phyloP scores from a whole-genome alignment of 2,797 vertebrate genomes.

The Hafferia zeledoni region DNA sequence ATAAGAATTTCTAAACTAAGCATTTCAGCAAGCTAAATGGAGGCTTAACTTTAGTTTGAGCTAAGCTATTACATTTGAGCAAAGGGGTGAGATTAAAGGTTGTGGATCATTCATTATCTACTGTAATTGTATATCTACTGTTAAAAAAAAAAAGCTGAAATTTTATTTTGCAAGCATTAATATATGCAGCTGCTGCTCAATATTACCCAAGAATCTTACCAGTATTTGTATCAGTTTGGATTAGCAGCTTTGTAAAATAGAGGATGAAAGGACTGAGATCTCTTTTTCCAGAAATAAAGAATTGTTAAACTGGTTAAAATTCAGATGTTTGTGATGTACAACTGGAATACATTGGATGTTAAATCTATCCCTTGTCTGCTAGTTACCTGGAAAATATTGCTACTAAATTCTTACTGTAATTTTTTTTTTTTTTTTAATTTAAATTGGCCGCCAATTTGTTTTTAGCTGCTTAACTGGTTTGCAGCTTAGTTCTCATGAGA shows the following conservation, averaged over 20 bases:
- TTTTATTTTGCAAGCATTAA: neutral
- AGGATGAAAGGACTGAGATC: neutral
- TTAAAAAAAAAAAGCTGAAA: neutral
- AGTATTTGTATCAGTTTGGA: neutral
- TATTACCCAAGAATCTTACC: neutral
- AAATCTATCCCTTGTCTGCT: neutral
- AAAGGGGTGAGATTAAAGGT: neutral
- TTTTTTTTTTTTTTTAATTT: neutral
- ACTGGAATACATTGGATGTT: neutral
- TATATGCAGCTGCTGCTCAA: neutral
- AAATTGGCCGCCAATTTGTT: neutral
- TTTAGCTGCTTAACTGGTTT: neutral
- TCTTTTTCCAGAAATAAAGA: neutral
- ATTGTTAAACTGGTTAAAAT: slow-evolving; percentile 6
- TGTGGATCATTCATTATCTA: neutral
- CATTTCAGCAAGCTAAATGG: neutral
- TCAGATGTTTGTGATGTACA: slow-evolving; percentile 14
- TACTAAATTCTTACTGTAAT: neutral
- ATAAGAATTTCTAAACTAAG: neutral
- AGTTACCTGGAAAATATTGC: neutral
- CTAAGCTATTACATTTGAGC: neutral
- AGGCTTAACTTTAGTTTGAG: neutral
- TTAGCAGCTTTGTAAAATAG: neutral
- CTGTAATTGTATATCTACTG: neutral
- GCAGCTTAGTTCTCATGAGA: slow-evolving; percentile 36